Evolutionary conservation across 35 echinoderm and acorn worm species (phyloP).

Genomic region (Diadema setosum): DNA sequence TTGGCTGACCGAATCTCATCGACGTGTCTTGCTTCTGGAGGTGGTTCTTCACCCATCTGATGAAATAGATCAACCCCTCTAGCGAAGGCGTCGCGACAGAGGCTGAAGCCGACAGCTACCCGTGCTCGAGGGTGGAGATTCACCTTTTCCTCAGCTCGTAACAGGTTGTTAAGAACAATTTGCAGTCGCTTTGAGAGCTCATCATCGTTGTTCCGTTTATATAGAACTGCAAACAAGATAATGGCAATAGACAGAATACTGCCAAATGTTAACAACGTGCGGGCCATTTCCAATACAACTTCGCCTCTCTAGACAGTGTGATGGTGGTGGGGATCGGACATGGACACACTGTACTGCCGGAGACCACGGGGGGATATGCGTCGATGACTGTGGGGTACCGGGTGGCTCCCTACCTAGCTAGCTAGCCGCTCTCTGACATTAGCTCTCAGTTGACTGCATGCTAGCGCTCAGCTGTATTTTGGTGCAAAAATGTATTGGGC

Average conservation of each 20-base stretch:
- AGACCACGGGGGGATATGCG: too few relatives aligned
- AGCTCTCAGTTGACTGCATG: too few relatives aligned
- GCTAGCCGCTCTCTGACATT: too few relatives aligned
- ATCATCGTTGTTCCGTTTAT: background rate
- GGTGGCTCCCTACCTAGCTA: too few relatives aligned
- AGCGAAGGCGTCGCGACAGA: background rate
- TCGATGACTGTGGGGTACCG: too few relatives aligned
- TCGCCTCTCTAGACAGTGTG: too few relatives aligned
- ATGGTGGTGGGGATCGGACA: too few relatives aligned
- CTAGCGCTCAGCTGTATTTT: too few relatives aligned
- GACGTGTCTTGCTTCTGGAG: background rate
- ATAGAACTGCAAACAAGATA: background rate
- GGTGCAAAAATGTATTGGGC: too few relatives aligned
- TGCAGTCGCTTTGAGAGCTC: background rate
- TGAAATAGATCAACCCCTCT: background rate
- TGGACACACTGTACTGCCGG: too few relatives aligned
- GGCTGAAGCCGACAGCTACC: constrained; percentile 24
- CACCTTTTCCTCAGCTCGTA: background rate
- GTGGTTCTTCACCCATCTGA: background rate
- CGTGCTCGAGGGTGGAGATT: background rate
- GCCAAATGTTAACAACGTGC: background rate
- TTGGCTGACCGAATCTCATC: background rate
- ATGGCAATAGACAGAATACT: background rate
- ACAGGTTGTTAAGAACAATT: background rate
- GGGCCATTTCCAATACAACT: constrained; percentile 16